Evolutionary conservation across 2,113 vertebrate species (phyloP), one percentile per base, ranked within the genome.

Genomic region (Pelecanus crispus): DNA sequence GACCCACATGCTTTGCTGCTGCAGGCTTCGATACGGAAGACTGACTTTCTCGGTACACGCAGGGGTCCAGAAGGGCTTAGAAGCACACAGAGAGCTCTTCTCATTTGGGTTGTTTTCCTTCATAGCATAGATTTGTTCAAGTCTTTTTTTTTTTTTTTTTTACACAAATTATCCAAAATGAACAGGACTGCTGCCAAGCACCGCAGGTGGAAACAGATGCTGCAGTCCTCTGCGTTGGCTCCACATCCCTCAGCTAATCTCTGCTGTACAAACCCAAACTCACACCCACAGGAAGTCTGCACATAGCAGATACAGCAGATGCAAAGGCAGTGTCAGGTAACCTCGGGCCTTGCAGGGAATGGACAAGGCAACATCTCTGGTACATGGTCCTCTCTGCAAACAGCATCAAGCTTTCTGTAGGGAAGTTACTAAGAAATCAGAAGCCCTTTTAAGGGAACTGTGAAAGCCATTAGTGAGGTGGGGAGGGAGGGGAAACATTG

Each of bases 31-130:
- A 40, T 9, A 47, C 49, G 81, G 26, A 38, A 31, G 11, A 18
- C 11, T 2, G 2, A 66, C 3, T 1, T 1, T 47, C 22, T 86
- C 7, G 1, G 31, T 49, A 55, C 40, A 66, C 26, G 18, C 18
- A 28, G 34, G 38, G 18, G 28, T 58, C 79, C 74, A 63, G 53
- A 81, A 62, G 5, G 8, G 26, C 45, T 61, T 4, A 20, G 29
- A 53, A 71, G 53, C 45, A 62, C 3, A 2, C 13, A 70, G 36
- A 77, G 32, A 44, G 11, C 21, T 16, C 38, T 78, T 40, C 82
- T 68, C 68, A 56, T 29, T 17, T 36, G 52, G 25, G 47, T 21
- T 38, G 25, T 17, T 45, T 13, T 50, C 47, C 72, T 75, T 19
- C 28, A 49, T 3, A 47, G 44, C n/a, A n/a, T 0, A 56, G 32